Evolutionary conservation across 2,888 invertebrate species (phyloP), one percentile per base, ranked within the genome.

Genomic region (Barypeithes pellucidus): DNA sequence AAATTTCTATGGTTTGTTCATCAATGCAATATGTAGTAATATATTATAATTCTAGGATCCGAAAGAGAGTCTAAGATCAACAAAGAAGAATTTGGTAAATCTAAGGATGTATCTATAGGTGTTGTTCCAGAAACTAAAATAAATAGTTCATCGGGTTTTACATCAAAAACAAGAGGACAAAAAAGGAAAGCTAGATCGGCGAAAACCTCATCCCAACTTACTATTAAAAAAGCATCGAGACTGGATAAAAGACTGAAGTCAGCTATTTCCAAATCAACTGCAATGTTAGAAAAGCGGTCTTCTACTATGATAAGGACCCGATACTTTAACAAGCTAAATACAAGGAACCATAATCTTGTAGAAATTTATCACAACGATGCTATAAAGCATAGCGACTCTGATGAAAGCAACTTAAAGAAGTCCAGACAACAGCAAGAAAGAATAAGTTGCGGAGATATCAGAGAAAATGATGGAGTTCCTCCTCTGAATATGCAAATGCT

Each of bases 301-400:
- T 66, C 75, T 8, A 60, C 67, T 1, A 24, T 72, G 11, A 52
- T 75, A 5, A 69, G 20, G 18, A 75, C 29, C n/a, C 52, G 70
- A 8, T 67, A 66, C 22, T 29, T 75, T 4, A 68, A 59, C 7
- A 76, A 68, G 63, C 18, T 75, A 16, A 69, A 72, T 9, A 41
- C 72, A 12, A 66, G 43, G n/a, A 52, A 41, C 16, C 79, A 82
- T 22, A 83, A 84, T 71, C 74, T 87, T 33, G 84, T 86, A 3
- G 86, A 87, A 77, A 80, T 87, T 22, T 87, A 86, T 73, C 87
- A 86, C 68, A 87, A 86, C 71, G 78, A 77, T 20, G 84, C 84
- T 1, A 81, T 82, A 0, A 84, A 82, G 69, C 68, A 75, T 29
- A 85, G 83, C 67, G 83, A 85, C 72, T 85, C 85, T 0, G 85